phyloP scores from a whole-genome alignment of 2,113 vertebrate species.

The Microtus oregoni region DNA sequence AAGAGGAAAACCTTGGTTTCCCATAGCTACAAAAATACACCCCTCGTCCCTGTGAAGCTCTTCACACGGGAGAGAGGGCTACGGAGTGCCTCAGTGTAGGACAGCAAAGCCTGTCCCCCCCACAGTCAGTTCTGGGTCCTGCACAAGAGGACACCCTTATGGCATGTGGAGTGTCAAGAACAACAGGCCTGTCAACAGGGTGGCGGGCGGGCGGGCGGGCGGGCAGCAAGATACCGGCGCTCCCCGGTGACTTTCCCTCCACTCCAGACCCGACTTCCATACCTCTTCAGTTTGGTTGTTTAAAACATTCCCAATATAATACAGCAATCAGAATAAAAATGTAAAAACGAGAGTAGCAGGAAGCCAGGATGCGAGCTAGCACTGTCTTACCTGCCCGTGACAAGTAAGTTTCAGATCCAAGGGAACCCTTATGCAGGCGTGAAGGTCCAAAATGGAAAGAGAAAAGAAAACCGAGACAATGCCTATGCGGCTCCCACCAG shows the following conservation, averaged over 20 bases:
- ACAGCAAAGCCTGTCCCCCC: neutral
- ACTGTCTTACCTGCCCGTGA: constrained; percentile 6
- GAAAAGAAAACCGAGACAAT: constrained; percentile 55
- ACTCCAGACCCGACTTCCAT: constrained; percentile 22
- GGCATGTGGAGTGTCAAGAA: neutral
- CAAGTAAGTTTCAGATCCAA: constrained; percentile 37
- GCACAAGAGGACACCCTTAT: neutral
- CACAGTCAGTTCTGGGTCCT: neutral
- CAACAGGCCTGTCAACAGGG: neutral
- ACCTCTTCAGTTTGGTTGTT: constrained; percentile 56
- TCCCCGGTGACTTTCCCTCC: neutral
- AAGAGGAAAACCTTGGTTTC: constrained; percentile 54
- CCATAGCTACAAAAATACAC: constrained; percentile 26
- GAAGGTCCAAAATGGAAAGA: constrained; percentile 65
- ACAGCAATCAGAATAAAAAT: constrained; percentile 66
- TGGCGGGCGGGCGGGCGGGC: neutral
- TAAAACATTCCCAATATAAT: constrained; percentile 66
- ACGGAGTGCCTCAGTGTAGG: neutral
- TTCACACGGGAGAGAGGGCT: neutral
- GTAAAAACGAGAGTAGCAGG: neutral
- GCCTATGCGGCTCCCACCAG: constrained; percentile 48
- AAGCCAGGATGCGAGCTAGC: constrained; percentile 67
- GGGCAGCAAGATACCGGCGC: neutral
- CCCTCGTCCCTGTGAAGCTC: neutral
- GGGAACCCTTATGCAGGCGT: constrained; percentile 57